A percentile compares a stretch with the other conserved stretches of the same genome.
Evolutionary conservation across 2,888 invertebrate genomes (phyloP).

Genomic region (Salticus scenicus): DNA sequence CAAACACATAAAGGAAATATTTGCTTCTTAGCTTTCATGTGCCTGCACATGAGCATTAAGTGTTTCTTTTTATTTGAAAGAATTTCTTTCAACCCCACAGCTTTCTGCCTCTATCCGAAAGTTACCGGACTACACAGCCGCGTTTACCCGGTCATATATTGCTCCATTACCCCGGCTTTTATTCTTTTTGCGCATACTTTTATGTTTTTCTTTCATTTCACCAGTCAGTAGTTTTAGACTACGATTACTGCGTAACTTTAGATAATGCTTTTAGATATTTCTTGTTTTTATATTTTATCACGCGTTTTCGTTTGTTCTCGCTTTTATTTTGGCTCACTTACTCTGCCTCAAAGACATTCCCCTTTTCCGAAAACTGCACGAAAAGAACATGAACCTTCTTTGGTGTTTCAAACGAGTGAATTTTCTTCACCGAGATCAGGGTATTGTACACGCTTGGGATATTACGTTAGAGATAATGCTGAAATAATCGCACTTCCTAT

Average conservation of each 20-base stretch:
- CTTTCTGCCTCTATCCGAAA: neutral
- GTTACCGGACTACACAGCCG: constrained; percentile 44
- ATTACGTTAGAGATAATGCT: neutral
- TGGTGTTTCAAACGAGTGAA: neutral
- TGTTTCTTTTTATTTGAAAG: neutral
- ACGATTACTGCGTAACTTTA: constrained; percentile 64
- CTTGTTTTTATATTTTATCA: constrained; percentile 23
- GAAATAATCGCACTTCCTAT: neutral
- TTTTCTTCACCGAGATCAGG: neutral
- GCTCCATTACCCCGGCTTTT: constrained; percentile 65
- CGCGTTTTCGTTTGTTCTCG: constrained; percentile 13
- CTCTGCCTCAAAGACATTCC: constrained; percentile 56
- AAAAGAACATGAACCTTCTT: constrained; percentile 21
- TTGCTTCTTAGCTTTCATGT: neutral
- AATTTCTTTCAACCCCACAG: neutral
- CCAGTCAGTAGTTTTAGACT: constrained; percentile 42
- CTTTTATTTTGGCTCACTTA: constrained; percentile 47
- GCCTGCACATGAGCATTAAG: neutral
- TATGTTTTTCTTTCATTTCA: constrained; percentile 28
- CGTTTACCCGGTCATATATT: constrained; percentile 63
- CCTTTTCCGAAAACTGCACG: constrained; percentile 43
- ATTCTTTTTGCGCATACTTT: constrained; percentile 45
- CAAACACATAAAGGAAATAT: neutral
- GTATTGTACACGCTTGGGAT: neutral
- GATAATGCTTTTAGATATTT: constrained; percentile 59